Evolutionary conservation across 53 echinoderm and acorn worm species (phyloP).

Genomic region (Holothuria leucospilota): DNA sequence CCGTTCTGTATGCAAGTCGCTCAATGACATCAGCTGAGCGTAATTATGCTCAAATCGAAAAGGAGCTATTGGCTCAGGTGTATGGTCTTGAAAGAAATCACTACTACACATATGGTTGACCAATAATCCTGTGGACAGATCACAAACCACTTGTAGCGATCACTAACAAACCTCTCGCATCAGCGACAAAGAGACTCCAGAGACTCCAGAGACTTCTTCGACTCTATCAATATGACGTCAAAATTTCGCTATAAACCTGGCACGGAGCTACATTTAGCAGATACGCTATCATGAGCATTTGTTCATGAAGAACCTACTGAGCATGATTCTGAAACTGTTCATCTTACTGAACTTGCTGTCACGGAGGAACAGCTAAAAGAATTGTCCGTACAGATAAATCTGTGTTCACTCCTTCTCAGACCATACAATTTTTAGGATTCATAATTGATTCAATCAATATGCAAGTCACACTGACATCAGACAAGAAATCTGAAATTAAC

Average conservation of each 20-base stretch:
- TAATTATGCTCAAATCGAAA: slow-evolving; percentile 46
- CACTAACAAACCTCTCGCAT: slow-evolving; percentile 43
- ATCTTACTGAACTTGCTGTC: no score
- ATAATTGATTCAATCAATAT: background rate
- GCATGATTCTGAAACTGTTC: background rate
- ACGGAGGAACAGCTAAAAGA: no score
- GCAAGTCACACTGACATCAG: background rate
- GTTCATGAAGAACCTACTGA: background rate
- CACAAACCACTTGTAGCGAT: slow-evolving; percentile 54
- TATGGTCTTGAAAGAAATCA: slow-evolving; percentile 27
- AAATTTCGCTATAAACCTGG: slow-evolving; percentile 47
- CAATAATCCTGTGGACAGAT: slow-evolving; percentile 51
- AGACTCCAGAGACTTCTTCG: slow-evolving; percentile 42
- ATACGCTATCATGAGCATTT: slow-evolving; percentile 24
- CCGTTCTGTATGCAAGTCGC: slow-evolving; percentile 59
- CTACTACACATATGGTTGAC: slow-evolving; percentile 46
- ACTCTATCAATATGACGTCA: slow-evolving; percentile 50
- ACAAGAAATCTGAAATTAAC: background rate
- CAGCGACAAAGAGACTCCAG: slow-evolving; percentile 51
- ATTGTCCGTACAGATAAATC: background rate
- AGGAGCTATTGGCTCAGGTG: slow-evolving; percentile 45
- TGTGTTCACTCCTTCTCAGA: background rate
- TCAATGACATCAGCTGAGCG: slow-evolving; percentile 36
- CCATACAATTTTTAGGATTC: background rate
- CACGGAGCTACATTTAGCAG: slow-evolving; percentile 36